Evolutionary conservation across 2,888 invertebrate genomes (phyloP).

Genomic region (Scaptomyza reducta): DNA sequence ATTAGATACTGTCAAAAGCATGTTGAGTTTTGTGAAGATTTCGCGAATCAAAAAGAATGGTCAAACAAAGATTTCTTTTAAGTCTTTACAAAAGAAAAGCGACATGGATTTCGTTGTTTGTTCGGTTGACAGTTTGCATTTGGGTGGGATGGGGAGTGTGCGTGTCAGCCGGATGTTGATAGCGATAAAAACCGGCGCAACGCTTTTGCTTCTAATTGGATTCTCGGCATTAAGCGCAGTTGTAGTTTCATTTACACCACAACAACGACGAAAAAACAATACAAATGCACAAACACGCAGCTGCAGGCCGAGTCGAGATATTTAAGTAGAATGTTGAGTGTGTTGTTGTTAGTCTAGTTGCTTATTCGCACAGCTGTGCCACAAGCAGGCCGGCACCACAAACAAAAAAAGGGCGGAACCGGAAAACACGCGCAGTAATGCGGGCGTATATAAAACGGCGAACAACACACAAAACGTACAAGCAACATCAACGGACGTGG

Average conservation of each 20-base stretch:
- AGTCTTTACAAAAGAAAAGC: slow-evolving; percentile 6
- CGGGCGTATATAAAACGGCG: slow-evolving; percentile 41
- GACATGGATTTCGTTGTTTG: slow-evolving; percentile 6
- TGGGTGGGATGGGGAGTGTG: slow-evolving; percentile 7
- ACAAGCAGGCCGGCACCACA: slow-evolving; percentile 23
- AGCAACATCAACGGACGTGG: slow-evolving; percentile 43
- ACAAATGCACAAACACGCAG: no score
- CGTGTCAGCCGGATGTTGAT: slow-evolving; percentile 40
- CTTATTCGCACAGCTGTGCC: slow-evolving; percentile 51
- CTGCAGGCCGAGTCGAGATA: slow-evolving; percentile 45
- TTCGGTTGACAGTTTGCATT: slow-evolving; percentile 5
- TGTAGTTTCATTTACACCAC: slow-evolving; percentile 78
- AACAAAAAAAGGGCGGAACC: slow-evolving; percentile 75
- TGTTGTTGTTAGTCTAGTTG: slow-evolving; percentile 33
- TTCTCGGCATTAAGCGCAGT: slow-evolving; percentile 76
- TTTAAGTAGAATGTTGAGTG: slow-evolving; percentile 75
- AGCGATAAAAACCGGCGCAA: slow-evolving; percentile 50
- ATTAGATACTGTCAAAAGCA: slow-evolving; percentile 1
- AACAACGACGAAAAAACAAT: slow-evolving; percentile 6
- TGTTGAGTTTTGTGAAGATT: neutral
- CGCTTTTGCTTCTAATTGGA: slow-evolving; percentile 73
- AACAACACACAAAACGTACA: slow-evolving; percentile 23
- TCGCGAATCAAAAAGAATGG: neutral
- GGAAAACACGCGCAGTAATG: slow-evolving; percentile 65
- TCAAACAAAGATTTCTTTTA: slow-evolving; percentile 1